A percentile compares a stretch with the other conserved stretches of the same genome.
Evolutionary conservation across 2,888 invertebrate species (phyloP).

Genomic region (Dasysyrphus tricinctus): DNA sequence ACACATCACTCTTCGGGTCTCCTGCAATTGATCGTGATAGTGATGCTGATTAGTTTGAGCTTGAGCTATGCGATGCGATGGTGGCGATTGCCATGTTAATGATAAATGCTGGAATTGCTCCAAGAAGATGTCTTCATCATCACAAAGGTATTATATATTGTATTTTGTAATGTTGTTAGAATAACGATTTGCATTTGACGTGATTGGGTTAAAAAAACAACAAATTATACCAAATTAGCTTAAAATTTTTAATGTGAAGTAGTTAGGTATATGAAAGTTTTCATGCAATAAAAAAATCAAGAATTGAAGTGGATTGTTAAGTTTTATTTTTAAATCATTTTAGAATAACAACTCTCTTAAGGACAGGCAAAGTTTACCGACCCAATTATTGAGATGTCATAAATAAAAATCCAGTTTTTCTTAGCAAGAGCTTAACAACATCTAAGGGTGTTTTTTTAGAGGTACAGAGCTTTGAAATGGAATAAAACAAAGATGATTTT

Average conservation of each 20-base stretch:
- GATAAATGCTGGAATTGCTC: slow-evolving; percentile 39
- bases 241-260: not conserved
- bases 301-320: no score
- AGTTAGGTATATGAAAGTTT: not conserved
- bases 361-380: no score
- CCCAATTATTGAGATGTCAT: no score
- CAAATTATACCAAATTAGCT: not conserved
- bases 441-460: no score
- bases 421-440: no score
- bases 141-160: slow-evolving; percentile 6
- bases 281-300: not conserved
- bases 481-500: no score
- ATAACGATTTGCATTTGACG: slow-evolving; percentile 27
- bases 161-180: slow-evolving; percentile 53
- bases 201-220: not conserved
- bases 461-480: no score
- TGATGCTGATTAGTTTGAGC: slow-evolving; percentile 64
- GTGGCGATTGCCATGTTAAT: slow-evolving; percentile 59
- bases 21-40: slow-evolving; percentile 61
- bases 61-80: slow-evolving; percentile 45
- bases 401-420: no score
- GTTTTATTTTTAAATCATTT: no score
- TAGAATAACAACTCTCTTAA: no score
- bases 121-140: slow-evolving; percentile 63
- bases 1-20: slow-evolving; percentile 11